Percentiles rank a stretch among this genome's conserved stretches.
Evolutionary conservation across 2,888 invertebrate genomes (phyloP).

Genomic region (Hipparchia sbordonii): DNA sequence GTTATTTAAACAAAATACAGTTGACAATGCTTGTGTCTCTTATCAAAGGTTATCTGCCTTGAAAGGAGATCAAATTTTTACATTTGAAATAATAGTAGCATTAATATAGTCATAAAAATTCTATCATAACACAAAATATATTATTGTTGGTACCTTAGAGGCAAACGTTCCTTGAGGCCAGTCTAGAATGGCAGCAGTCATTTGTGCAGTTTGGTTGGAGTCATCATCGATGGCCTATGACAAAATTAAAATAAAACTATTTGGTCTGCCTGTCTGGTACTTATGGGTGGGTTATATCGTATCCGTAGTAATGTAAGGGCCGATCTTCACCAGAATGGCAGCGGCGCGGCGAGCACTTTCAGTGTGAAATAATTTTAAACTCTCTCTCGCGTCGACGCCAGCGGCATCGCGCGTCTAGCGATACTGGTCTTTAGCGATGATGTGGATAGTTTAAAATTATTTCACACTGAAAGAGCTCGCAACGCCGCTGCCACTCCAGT

Average conservation of each 20-base stretch:
- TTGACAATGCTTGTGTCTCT: not conserved
- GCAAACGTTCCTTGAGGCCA: conserved; percentile 99
- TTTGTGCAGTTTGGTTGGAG: conserved; percentile 99
- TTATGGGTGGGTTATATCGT: not conserved
- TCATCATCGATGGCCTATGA: conserved; percentile 98
- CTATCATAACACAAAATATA: not conserved
- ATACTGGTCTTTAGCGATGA: too few relatives aligned
- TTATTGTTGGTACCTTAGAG: conserved; percentile 86
- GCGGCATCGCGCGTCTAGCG: too few relatives aligned
- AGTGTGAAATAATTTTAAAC: too few relatives aligned
- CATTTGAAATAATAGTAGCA: too few relatives aligned
- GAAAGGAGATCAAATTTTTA: not conserved
- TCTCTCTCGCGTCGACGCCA: too few relatives aligned
- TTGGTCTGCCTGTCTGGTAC: not conserved
- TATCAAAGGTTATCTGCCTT: conserved; percentile 20
- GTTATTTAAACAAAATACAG: not conserved
- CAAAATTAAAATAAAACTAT: not conserved
- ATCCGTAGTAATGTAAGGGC: too few relatives aligned
- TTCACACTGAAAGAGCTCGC: too few relatives aligned
- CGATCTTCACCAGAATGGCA: too few relatives aligned
- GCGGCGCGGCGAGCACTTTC: too few relatives aligned
- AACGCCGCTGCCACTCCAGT: too few relatives aligned
- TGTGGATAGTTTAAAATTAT: too few relatives aligned
- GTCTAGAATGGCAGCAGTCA: conserved; percentile 96
- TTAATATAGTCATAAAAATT: not conserved